phyloP scores from a whole-genome alignment of 2,888 invertebrate genomes.

The Platerodrilus igneus region DNA sequence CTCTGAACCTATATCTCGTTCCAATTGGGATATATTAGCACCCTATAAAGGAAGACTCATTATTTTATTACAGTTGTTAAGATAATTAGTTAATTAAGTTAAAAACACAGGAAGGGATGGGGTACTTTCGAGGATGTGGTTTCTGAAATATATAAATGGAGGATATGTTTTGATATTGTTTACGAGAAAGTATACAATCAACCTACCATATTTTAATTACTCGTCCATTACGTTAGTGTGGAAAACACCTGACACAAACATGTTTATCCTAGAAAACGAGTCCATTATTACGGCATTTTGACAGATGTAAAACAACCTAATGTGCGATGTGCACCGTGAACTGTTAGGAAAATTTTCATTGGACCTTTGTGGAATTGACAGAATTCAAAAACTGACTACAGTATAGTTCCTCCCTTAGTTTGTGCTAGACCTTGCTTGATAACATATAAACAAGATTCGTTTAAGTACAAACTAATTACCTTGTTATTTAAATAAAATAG shows the following conservation, averaged over 20 bases:
- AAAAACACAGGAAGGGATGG: slow-evolving; percentile 6
- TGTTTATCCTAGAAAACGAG: slow-evolving; percentile 43
- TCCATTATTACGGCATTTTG: slow-evolving; percentile 49
- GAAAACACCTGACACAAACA: slow-evolving; percentile 44
- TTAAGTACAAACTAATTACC: too few relatives aligned
- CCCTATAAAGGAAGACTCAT: slow-evolving; percentile 68
- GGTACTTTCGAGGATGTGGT: slow-evolving; percentile 13
- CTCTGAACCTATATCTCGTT: slow-evolving; percentile 98
- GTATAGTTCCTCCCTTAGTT: too few relatives aligned
- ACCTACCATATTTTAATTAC: slow-evolving; percentile 45
- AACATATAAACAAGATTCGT: too few relatives aligned
- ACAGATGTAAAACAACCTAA: slow-evolving; percentile 41
- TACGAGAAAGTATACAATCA: neutral
- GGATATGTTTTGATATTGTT: neutral
- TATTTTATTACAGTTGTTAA: slow-evolving; percentile 18
- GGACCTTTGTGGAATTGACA: too few relatives aligned
- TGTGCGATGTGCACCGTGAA: too few relatives aligned
- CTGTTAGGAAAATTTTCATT: too few relatives aligned
- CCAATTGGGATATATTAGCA: slow-evolving; percentile 98
- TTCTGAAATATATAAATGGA: slow-evolving; percentile 11
- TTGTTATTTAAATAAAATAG: too few relatives aligned
- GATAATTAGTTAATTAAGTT: slow-evolving; percentile 24
- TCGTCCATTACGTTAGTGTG: slow-evolving; percentile 48
- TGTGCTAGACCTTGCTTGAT: too few relatives aligned
- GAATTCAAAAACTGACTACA: too few relatives aligned